Conservation (phyloP, 2,797 vertebrate species). For the Manis javanica region DNA sequence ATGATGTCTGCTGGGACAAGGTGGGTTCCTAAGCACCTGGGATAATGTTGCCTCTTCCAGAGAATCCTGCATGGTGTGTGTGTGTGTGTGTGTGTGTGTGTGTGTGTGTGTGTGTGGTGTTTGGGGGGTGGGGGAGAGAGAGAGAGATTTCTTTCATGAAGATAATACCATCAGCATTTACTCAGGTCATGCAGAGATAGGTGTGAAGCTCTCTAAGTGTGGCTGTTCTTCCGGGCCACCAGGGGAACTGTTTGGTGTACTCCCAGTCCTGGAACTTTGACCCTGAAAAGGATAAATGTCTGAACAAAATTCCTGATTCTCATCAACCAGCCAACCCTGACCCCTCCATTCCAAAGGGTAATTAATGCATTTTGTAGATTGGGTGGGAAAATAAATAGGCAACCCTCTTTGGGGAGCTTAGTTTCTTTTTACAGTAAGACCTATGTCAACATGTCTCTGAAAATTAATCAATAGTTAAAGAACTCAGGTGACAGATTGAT, state of each 20-base stretch:
- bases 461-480: conserved; percentile 82
- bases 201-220: neutral
- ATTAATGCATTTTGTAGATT: conserved; percentile 74
- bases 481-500: conserved; percentile 72
- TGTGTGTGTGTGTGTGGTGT: neutral
- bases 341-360: conserved; percentile 26
- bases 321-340: neutral
- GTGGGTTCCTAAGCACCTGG: neutral
- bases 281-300: conserved; percentile 2
- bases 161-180: neutral
- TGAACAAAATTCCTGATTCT: neutral
- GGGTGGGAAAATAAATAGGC: conserved; percentile 64
- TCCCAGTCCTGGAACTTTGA: neutral
- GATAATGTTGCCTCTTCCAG: neutral
- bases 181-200: neutral
- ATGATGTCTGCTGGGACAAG: neutral
- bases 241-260: neutral
- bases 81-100: neutral
- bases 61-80: neutral
- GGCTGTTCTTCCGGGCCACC: neutral
- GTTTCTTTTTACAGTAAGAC: conserved; percentile 70
- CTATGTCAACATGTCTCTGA: conserved; percentile 77
- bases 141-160: neutral
- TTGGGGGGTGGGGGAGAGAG: neutral
- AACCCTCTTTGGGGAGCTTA: conserved; percentile 55